Evolutionary conservation across 2,797 vertebrate species (phyloP).

Genomic region (Lepus townsendii): DNA sequence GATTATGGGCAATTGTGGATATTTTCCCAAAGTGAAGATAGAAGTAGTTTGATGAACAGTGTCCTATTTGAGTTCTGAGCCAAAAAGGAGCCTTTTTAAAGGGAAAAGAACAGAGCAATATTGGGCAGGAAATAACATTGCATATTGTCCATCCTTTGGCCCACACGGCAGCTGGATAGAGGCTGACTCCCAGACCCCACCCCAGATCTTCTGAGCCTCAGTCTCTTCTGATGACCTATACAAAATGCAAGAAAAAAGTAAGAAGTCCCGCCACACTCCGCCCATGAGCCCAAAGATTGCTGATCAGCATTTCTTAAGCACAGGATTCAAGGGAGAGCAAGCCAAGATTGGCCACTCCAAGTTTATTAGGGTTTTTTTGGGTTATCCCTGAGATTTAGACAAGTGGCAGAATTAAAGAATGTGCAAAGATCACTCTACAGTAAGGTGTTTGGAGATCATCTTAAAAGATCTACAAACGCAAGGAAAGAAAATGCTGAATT

Average conservation of each 20-base stretch:
- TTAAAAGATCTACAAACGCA: background rate
- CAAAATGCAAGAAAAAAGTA: background rate
- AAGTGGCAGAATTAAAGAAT: background rate
- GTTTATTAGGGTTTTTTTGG: background rate
- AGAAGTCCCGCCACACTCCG: fast-evolving
- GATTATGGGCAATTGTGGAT: background rate
- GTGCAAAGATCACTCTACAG: background rate
- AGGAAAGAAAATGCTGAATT: background rate
- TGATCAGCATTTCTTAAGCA: background rate
- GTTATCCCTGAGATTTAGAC: background rate
- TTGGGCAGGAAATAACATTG: background rate
- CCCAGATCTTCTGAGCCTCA: background rate
- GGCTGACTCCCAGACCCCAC: background rate
- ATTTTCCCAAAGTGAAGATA: background rate
- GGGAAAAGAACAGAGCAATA: background rate
- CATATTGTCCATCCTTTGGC: background rate
- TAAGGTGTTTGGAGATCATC: background rate
- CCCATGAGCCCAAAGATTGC: background rate
- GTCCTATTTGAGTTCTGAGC: background rate
- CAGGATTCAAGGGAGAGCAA: background rate
- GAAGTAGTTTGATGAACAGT: background rate
- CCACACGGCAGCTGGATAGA: background rate
- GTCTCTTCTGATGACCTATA: background rate
- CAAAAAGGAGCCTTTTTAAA: background rate
- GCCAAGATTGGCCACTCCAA: background rate